Conservation (phyloP, 2,888 invertebrate species). For the Andrena bicolor region DNA sequence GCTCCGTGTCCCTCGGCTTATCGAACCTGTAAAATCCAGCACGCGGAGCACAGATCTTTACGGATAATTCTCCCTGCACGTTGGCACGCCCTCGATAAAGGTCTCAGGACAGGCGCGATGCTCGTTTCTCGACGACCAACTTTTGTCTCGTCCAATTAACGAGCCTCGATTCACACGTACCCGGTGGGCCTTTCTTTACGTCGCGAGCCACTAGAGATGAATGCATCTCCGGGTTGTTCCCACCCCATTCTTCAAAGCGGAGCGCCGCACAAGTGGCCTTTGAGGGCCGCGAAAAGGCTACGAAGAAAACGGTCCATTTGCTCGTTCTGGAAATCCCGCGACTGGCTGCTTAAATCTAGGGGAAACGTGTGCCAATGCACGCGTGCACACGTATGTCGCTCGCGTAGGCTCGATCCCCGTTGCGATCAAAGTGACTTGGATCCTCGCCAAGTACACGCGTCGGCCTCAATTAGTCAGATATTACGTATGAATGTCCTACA, state of each 20-base stretch:
- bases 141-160: slow-evolving; percentile 44
- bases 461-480: slow-evolving; percentile 80
- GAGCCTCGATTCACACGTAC: not conserved
- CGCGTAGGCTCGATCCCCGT: slow-evolving; percentile 39
- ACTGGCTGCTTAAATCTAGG: not conserved
- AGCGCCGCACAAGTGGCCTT: slow-evolving; percentile 8
- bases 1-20: not conserved
- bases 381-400: not conserved
- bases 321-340: not conserved
- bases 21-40: not conserved
- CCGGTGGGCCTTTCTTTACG: not conserved
- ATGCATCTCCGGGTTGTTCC: not conserved
- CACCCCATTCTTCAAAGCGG: not conserved
- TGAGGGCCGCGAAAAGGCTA: not conserved
- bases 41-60: not conserved
- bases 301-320: not conserved
- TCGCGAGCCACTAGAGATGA: not conserved
- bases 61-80: slow-evolving; percentile 13
- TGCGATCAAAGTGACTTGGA: slow-evolving; percentile 79
- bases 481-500: slow-evolving; percentile 74
- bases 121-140: slow-evolving; percentile 57
- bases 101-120: slow-evolving; percentile 45
- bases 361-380: not conserved
- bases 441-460: slow-evolving; percentile 76
- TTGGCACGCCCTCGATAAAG: slow-evolving; percentile 40